Evolutionary conservation across 2,113 vertebrate species (phyloP), one percentile per base, ranked within the genome.

Genomic region (Gadus macrocephalus): DNA sequence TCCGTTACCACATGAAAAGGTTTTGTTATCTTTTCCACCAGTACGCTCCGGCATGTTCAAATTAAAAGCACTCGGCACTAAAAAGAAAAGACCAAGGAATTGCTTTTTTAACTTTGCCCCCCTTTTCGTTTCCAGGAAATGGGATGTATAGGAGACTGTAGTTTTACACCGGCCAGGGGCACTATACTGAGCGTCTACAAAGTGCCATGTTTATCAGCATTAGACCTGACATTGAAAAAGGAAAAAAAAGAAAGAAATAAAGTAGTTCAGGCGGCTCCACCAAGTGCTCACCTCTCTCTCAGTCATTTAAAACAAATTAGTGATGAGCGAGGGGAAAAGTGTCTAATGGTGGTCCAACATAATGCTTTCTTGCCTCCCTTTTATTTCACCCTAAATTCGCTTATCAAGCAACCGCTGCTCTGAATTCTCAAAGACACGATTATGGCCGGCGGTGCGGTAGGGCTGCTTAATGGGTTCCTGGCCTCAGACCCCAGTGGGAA

Each of bases 371-470:
- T 80, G 61, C 73, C 56, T 78, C 70, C 35, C 81, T 83, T 86
- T 86, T 86, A 80, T 86, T 86, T 85, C 81, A 84, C 84, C 83
- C 84, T 84, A 88, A 90, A 90, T 89, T 91, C 83, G 89, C 89
- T 91, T 90, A 89, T 90, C 89, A 87, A 89, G 87, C 84, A 87
- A 85, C 82, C 82, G 64, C 85, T 88, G 89, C 89, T 92, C 86
- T 89, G 88, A 91, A 91, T 90, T 90, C 89, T 90, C 88, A 86
- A 89, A 88, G 88, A 91, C 89, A 91, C 89, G 91, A 90, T 90
- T 90, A 88, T 90, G 88, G 88, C 90, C 85, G 73, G 85, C 85
- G 90, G 90, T 89, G 87, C 83, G 86, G 86, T 83, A 76, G 85
- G 84, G 87, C 85, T 89, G 87, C 87, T 90, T 91, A 91, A 91